Evolutionary conservation across 2,113 vertebrate species (phyloP).

Genomic region (Otocyon megalotis): DNA sequence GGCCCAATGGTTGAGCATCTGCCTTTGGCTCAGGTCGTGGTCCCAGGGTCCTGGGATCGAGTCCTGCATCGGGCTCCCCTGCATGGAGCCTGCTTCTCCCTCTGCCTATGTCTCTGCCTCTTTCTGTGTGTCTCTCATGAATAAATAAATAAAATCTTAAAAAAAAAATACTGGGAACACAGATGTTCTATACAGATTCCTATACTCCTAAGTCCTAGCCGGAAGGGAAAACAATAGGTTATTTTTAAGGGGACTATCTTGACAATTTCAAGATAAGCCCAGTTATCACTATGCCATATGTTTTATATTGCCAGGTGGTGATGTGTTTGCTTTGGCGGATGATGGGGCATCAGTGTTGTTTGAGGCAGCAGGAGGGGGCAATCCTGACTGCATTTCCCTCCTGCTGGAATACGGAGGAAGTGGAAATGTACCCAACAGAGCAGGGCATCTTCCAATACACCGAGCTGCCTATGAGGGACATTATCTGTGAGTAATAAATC

Average conservation of each 20-base stretch:
- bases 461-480: slow-evolving; percentile 92
- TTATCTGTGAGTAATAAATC: slow-evolving; percentile 89
- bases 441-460: slow-evolving; percentile 92
- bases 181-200: not conserved
- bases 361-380: slow-evolving; percentile 91
- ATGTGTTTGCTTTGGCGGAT: slow-evolving; percentile 90
- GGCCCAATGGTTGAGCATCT: too few species aligned
- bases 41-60: too few species aligned
- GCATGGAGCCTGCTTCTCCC: too few species aligned
- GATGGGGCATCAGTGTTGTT: slow-evolving; percentile 90
- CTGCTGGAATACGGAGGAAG: slow-evolving; percentile 92
- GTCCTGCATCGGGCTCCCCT: too few species aligned
- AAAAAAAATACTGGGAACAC: not conserved
- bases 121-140: too few species aligned
- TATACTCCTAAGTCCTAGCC: not conserved
- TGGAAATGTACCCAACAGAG: slow-evolving; percentile 89
- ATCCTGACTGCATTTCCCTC: slow-evolving; percentile 91
- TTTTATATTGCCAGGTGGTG: slow-evolving; percentile 87
- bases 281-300: not conserved
- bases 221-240: not conserved
- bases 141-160: too few species aligned
- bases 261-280: not conserved
- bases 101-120: too few species aligned
- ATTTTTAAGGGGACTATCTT: not conserved
- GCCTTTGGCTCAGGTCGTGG: too few species aligned